Evolutionary conservation across 2,888 invertebrate species (phyloP), one percentile per base, ranked within the genome.

Genomic region (Autographa pulchrina): DNA sequence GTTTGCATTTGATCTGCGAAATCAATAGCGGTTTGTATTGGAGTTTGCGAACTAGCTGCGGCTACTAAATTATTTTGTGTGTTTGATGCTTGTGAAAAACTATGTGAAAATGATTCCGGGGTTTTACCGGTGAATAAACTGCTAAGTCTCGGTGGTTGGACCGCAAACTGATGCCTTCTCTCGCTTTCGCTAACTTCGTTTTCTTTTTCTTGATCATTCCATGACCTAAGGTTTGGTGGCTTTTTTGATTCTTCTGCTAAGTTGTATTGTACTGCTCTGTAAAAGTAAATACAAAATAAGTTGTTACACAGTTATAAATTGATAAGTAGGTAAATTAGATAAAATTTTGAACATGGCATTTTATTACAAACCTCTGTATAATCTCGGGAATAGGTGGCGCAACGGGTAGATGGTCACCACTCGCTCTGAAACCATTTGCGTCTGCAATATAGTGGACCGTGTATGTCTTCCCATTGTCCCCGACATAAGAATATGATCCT

Each of bases 331-430:
- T 43, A 43, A n/a, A 16, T n/a, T 48, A 7, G 6, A 43, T 43
- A 8, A 6, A 35, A 35, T 43, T 43, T 14, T 4, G 11, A 25
- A n/a, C 41, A 43, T 32, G 61, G 58, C 31, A 25, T 54, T 58
- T 56, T 77, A 14, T 7, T 66, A 81, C 75, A 67, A 84, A 96
- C 93, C 96, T 96, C 89, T 96, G 96, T 84, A 97, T 97, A 60
- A 97, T 97, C 87, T 96, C 97, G 43, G 98, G 98, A 81, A 98
- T 96, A 32, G 98, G 97, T 54, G 98, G 98, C 9, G 98, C 96
- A 43, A 97, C 97, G 56, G 98, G 98, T 82, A 98, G 92, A 91
- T 98, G 98, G 58, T 97, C 97, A 65, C 98, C 98, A 84, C 96
- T 96, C 14, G 98, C 97, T 86, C 97, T 96, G 92, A 97, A 98